Conservation (phyloP, 2,113 vertebrate species). For the Tyto alba region DNA sequence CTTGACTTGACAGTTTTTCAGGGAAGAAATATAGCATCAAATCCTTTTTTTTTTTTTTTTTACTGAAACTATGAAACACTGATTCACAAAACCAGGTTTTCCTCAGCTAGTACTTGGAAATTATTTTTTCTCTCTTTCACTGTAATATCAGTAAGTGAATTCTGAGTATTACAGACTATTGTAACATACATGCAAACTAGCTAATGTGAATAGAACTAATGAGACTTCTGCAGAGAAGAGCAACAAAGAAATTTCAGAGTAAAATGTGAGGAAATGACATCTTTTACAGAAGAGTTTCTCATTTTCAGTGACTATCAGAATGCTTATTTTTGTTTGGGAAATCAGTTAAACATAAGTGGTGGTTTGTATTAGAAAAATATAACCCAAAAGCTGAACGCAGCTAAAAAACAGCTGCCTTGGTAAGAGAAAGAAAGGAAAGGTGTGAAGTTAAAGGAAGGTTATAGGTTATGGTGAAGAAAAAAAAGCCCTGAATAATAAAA, state of each 20-base stretch:
- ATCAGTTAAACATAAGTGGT: neutral
- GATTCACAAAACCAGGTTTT: neutral
- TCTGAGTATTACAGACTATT: neutral
- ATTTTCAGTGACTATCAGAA: neutral
- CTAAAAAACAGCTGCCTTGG: neutral
- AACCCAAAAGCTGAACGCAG: neutral
- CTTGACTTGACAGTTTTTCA: neutral
- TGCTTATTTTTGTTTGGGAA: neutral
- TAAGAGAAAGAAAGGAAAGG: neutral
- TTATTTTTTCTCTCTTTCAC: neutral
- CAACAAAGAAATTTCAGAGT: neutral
- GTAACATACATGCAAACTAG: neutral
- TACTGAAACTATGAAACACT: neutral
- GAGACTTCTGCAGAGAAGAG: neutral
- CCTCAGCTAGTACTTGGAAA: neutral
- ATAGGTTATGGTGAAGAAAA: neutral
- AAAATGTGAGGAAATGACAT: neutral
- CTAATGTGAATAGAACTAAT: neutral
- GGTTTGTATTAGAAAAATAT: neutral
- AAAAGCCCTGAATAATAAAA: neutral
- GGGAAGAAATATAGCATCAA: neutral
- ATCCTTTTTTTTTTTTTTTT: neutral
- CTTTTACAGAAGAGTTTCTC: neutral
- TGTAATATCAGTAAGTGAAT: neutral
- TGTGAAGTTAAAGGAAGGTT: neutral